Percentiles rank a stretch among this genome's conserved stretches.
These are phyloP conservation scores for Mechanitis mazaeus DNA, from an alignment of 2,888 invertebrate species.

Conservation along the genomic window DNA sequence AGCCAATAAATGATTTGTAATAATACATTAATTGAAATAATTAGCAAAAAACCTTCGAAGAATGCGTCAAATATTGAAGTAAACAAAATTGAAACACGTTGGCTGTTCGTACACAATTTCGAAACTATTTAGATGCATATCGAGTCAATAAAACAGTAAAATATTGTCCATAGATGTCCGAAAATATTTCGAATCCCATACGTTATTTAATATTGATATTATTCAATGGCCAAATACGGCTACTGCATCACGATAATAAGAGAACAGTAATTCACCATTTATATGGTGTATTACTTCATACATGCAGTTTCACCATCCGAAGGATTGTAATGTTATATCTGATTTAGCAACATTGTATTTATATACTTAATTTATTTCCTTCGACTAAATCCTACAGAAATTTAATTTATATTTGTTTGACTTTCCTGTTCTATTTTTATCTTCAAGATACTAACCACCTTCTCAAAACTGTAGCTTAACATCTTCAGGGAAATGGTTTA, in stretches of 20 bases:
- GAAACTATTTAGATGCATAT: constrained; percentile 25
- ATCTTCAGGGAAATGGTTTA: background rate
- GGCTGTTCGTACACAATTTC: constrained; percentile 8
- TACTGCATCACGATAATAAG: constrained; percentile 13
- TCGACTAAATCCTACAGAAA: background rate
- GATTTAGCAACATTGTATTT: constrained; percentile 1
- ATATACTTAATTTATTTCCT: constrained; percentile 7
- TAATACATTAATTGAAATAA: too few relatives aligned
- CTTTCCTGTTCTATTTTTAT: too few relatives aligned
- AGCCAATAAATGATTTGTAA: too few relatives aligned
- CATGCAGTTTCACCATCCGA: background rate
- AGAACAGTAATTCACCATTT: background rate
- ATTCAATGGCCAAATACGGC: constrained; percentile 22
- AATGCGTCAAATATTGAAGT: background rate
- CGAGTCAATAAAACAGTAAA: constrained; percentile 28
- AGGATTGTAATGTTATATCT: constrained; percentile 1
- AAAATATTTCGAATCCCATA: constrained; percentile 26
- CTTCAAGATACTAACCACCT: too few relatives aligned
- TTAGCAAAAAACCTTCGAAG: too few relatives aligned
- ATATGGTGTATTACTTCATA: constrained; percentile 3
- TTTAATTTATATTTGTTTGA: too few relatives aligned
- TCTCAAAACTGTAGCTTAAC: too few relatives aligned
- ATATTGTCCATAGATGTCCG: constrained; percentile 31
- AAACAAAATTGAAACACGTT: constrained; percentile 2
- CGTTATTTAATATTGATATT: constrained; percentile 26